Evolutionary conservation across 1,140 invertebrate species (phyloP), one percentile per base, ranked within the genome.

Genomic region (Melitaea cinxia): DNA sequence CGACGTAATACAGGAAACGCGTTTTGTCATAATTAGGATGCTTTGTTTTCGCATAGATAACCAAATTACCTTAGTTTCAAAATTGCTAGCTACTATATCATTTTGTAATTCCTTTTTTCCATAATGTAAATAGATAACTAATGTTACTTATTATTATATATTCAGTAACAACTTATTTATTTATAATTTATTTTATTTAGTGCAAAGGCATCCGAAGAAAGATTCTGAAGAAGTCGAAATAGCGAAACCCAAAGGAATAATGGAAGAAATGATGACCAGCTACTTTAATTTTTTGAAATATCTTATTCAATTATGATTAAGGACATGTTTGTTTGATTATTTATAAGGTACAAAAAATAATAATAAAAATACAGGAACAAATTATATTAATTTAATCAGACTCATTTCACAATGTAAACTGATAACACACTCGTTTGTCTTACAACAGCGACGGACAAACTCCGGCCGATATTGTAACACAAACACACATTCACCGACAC

Each of bases 371-470:
- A 71, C 50, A 39, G 58, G 58, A 66, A 54, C 56, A 71, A 70
- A 75, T 79, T 77, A 84, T 84, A 84, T 86, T 85, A 86, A 82
- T 85, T 85, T 87, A 89, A 85, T 89, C 81, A 89, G 82, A 89
- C 87, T 89, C 87, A 86, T 88, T 88, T 82, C 83, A 85, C 80
- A 85, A 89, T 83, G 80, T 81, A 88, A 87, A 82, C 78, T 87
- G 83, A 88, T 80, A 84, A 82, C 76, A 75, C 72, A 78, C 64
- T 72, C 70, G 73, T 65, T 76, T 53, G 65, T 56, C 10, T 54
- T 63, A 82, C 80, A 83, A 77, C 62, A 75, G 55, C 57, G 57
- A 64, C 56, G 23, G 19, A 49, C 56, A 66, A 64, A 70, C 14
- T 9, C 4, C 14, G n/a, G 37, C 4, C 37, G 65, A 68, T 73